phyloP scores from a whole-genome alignment of 2,797 vertebrate species.

The Mallotus villosus region DNA sequence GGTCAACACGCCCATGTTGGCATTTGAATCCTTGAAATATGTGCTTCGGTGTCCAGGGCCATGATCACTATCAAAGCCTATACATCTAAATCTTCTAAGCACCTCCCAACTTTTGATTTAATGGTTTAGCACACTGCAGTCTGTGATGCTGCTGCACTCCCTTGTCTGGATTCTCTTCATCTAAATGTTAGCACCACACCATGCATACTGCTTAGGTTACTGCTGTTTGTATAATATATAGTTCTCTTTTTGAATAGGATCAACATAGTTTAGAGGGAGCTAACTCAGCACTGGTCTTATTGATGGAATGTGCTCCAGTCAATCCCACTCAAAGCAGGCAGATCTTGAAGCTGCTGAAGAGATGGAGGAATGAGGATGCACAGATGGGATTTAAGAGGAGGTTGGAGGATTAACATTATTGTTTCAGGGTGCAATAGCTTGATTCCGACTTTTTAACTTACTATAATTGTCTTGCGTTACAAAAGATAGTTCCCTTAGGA shows the following conservation, averaged over 20 bases:
- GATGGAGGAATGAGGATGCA: slow-evolving; percentile 3
- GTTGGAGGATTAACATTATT: too few relatives aligned
- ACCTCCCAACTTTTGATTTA: background rate
- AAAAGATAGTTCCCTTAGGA: too few relatives aligned
- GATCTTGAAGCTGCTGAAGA: slow-evolving; percentile 43
- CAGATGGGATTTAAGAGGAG: slow-evolving; percentile 12
- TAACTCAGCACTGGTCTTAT: slow-evolving; percentile 38
- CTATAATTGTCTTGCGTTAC: too few relatives aligned
- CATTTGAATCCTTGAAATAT: background rate
- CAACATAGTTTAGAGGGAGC: slow-evolving; percentile 47
- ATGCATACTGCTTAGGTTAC: background rate
- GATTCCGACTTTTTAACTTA: too few relatives aligned
- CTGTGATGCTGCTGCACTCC: background rate
- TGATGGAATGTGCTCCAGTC: slow-evolving; percentile 37
- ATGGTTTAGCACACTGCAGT: background rate
- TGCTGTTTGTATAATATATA: slow-evolving; percentile 30
- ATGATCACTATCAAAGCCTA: background rate
- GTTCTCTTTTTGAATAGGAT: slow-evolving; percentile 52
- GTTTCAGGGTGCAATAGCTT: too few relatives aligned
- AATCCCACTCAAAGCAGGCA: slow-evolving; percentile 34
- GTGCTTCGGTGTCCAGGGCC: background rate
- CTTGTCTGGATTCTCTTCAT: slow-evolving; percentile 1
- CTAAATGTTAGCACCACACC: background rate
- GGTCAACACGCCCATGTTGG: slow-evolving; percentile 6
- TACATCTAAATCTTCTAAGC: background rate